A percentile compares a stretch with the other conserved stretches of the same genome.
phyloP scores from a whole-genome alignment of 2,797 vertebrate species.

The Melanotaenia nigrans region DNA sequence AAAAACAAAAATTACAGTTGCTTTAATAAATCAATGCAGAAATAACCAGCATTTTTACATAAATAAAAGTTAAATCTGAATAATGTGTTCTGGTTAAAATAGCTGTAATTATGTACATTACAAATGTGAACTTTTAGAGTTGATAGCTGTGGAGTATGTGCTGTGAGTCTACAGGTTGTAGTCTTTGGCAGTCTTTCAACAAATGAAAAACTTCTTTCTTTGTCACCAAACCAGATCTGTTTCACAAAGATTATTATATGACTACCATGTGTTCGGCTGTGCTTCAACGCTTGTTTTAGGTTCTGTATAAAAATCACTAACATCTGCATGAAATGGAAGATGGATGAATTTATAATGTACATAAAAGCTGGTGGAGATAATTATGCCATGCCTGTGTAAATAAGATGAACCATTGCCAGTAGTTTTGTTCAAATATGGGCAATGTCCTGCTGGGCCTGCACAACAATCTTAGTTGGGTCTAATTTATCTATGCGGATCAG shows the following conservation, averaged over 20 bases:
- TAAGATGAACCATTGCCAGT: conserved; percentile 29
- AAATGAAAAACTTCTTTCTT: conserved; percentile 3
- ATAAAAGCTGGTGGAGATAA: conserved; percentile 42
- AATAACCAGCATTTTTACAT: background rate
- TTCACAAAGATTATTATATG: conserved; percentile 13
- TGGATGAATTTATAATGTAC: conserved; percentile 36
- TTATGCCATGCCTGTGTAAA: conserved; percentile 36
- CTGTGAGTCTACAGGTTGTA: background rate
- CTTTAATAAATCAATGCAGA: background rate
- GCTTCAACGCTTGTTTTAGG: conserved; percentile 27
- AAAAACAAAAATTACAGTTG: background rate
- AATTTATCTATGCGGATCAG: conserved; percentile 58
- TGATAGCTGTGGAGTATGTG: background rate
- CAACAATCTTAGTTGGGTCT: conserved; percentile 20
- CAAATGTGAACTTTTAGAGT: too few relatives aligned
- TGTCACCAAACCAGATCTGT: conserved; percentile 7
- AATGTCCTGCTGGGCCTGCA: conserved; percentile 26
- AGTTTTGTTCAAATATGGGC: conserved; percentile 11
- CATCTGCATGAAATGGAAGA: conserved; percentile 31
- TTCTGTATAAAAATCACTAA: conserved; percentile 54
- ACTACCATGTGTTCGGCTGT: conserved; percentile 39
- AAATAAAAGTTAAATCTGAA: background rate
- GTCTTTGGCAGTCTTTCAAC: background rate
- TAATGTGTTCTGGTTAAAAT: background rate
- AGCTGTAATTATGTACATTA: too few relatives aligned